These are phyloP conservation scores for Melanotaenia parkinsoni DNA, from an alignment of 2,797 vertebrate species.

Conservation along the genomic window DNA sequence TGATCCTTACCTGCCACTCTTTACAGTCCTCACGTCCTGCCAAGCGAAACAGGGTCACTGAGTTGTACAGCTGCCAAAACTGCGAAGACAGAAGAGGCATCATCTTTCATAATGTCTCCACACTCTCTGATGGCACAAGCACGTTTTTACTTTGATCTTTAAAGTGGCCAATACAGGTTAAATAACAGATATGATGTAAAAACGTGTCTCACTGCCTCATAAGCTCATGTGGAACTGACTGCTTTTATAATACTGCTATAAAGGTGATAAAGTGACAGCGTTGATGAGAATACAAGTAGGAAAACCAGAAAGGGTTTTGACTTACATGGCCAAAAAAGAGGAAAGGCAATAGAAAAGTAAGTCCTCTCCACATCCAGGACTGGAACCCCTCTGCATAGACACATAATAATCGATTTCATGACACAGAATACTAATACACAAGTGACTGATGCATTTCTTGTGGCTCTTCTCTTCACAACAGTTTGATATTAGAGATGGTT, in stretches of 20 bases:
- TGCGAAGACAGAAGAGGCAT: conserved; percentile 61
- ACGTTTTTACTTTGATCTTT: not conserved
- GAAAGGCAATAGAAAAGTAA: conserved; percentile 96
- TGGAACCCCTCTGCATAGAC: conserved; percentile 94
- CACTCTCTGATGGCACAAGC: not conserved
- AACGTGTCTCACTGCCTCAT: not conserved
- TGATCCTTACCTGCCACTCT: conserved; percentile 93
- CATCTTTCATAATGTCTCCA: conserved; percentile 19
- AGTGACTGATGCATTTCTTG: not conserved
- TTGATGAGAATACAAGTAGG: not conserved
- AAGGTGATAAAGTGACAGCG: not conserved
- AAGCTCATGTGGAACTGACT: not conserved
- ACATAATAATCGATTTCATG: conserved; percentile 26
- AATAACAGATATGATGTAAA: not conserved
- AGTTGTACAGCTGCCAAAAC: conserved; percentile 99
- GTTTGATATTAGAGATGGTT: conserved; percentile 11
- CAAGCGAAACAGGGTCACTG: conserved; percentile 91
- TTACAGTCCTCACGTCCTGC: conserved; percentile 91
- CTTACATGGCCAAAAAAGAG: conserved; percentile 99
- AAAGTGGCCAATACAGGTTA: not conserved
- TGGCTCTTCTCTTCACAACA: not conserved
- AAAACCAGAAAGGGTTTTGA: conserved; percentile 36
- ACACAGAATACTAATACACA: not conserved
- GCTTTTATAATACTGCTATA: not conserved
- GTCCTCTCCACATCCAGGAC: conserved; percentile 99